Percentiles rank a stretch among this genome's conserved stretches.
phyloP scores from a whole-genome alignment of 1,140 invertebrate genomes.

The Drosophila pruinosa region DNA sequence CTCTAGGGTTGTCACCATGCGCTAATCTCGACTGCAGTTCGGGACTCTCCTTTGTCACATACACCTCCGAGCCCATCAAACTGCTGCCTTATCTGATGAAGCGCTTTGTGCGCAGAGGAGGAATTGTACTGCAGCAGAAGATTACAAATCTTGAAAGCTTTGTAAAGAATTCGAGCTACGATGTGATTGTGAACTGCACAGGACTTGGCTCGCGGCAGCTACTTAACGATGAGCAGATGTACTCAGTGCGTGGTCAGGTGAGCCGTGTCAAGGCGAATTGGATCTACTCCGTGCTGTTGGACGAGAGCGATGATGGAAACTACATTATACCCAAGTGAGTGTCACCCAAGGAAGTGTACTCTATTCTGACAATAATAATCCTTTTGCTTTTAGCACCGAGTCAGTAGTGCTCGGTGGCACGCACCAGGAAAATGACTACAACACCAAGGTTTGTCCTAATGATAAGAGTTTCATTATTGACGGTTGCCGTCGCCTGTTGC shows the following conservation, averaged over 20 bases:
- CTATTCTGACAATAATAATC: neutral
- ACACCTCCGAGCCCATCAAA: slow-evolving; percentile 85
- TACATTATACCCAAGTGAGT: slow-evolving; percentile 90
- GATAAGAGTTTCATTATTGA: slow-evolving; percentile 87
- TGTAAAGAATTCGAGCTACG: slow-evolving; percentile 83
- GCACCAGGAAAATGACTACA: slow-evolving; percentile 87
- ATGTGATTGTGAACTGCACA: slow-evolving; percentile 89
- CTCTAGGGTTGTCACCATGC: neutral
- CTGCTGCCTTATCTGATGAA: slow-evolving; percentile 86
- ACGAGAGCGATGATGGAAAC: slow-evolving; percentile 85
- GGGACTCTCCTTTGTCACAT: slow-evolving; percentile 86
- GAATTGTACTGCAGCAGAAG: slow-evolving; percentile 83
- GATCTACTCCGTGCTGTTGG: slow-evolving; percentile 85
- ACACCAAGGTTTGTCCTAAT: slow-evolving; percentile 83
- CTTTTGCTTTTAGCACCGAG: slow-evolving; percentile 84
- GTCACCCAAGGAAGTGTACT: too few species aligned
- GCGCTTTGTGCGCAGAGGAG: slow-evolving; percentile 85
- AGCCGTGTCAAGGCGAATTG: slow-evolving; percentile 86
- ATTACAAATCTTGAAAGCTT: slow-evolving; percentile 84
- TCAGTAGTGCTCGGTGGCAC: slow-evolving; percentile 90
- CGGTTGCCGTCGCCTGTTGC: slow-evolving; percentile 86
- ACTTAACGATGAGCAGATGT: slow-evolving; percentile 85
- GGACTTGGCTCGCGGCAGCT: slow-evolving; percentile 86
- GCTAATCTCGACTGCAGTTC: slow-evolving; percentile 81
- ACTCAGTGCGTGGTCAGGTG: slow-evolving; percentile 89